Evolutionary conservation across 2,888 invertebrate genomes (phyloP).

Genomic region (Seira musarum): DNA sequence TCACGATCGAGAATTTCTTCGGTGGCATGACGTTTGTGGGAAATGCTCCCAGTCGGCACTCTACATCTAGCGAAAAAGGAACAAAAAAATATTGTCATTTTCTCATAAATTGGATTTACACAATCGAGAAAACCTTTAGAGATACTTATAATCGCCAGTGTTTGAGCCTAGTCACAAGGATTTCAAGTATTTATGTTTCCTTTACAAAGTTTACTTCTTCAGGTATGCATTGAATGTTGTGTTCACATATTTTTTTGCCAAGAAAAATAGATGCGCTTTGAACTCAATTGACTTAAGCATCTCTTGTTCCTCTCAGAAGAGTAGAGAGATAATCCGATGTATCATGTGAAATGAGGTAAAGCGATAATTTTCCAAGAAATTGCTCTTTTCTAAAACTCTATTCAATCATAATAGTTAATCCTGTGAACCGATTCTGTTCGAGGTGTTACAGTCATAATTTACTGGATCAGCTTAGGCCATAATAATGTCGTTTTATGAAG

Average conservation of each 20-base stretch:
- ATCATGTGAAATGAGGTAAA: conserved; percentile 46
- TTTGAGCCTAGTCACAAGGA: conserved; percentile 9
- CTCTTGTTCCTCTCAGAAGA: conserved; percentile 23
- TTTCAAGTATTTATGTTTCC: conserved; percentile 10
- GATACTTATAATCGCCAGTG: conserved; percentile 1
- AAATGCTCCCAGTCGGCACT: conserved; percentile 37
- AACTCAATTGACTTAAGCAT: conserved; percentile 35
- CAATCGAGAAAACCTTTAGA: conserved; percentile 13
- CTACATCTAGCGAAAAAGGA: conserved; percentile 15
- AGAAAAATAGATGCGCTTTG: conserved; percentile 15
- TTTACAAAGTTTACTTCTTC: conserved; percentile 1
- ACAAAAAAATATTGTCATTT: conserved; percentile 25
- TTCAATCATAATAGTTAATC: conserved; percentile 51
- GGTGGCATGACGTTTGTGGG: conserved; percentile 41
- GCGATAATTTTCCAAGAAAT: conserved; percentile 60
- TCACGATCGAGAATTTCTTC: conserved; percentile 29
- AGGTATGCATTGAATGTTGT: too few relatives aligned
- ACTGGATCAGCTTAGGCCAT: conserved; percentile 61
- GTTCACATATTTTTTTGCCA: conserved; percentile 21
- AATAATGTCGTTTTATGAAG: conserved; percentile 31
- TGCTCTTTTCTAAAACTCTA: conserved; percentile 36
- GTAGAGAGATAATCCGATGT: conserved; percentile 47
- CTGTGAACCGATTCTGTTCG: conserved; percentile 65
- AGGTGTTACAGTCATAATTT: conserved; percentile 67
- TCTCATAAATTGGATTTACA: conserved; percentile 27